phyloP scores from a whole-genome alignment of 2,888 invertebrate species.

The Isotomurus palustris region DNA sequence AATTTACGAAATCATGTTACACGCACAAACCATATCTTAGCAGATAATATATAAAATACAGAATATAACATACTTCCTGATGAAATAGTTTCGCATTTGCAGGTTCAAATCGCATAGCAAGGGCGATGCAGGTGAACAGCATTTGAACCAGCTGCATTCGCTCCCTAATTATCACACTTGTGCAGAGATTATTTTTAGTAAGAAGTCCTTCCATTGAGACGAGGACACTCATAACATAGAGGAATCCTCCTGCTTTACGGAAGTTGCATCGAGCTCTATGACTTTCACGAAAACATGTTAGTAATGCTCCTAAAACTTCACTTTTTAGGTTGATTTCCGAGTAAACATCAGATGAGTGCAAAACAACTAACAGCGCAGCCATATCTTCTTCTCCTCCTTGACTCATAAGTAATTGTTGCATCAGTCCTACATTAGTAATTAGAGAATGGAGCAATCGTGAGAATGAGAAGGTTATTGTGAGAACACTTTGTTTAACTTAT shows the following conservation, averaged over 20 bases:
- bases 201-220: conserved; percentile 84
- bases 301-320: conserved; percentile 80
- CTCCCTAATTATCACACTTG: conserved; percentile 52
- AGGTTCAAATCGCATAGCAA: conserved; percentile 98
- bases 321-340: conserved; percentile 77
- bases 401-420: conserved; percentile 81
- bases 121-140: conserved; percentile 89
- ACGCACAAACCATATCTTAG: not conserved
- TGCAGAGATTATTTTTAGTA: conserved; percentile 21
- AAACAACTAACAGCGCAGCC: conserved; percentile 82
- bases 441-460: conserved; percentile 5
- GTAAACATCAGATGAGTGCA: conserved; percentile 77
- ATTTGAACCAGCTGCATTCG: conserved; percentile 74
- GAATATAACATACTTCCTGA: conserved; percentile 65
- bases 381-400: conserved; percentile 95
- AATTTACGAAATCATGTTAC: conserved; percentile 40
- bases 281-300: conserved; percentile 87
- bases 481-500: not conserved
- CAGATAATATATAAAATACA: not conserved
- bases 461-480: not conserved
- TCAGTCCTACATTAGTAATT: conserved; percentile 58
- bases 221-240: conserved; percentile 92
- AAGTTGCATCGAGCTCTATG: conserved; percentile 95
- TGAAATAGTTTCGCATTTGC: conserved; percentile 98
- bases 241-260: conserved; percentile 95